Evolutionary conservation across 2,888 invertebrate genomes (phyloP).

Genomic region (Erebia epiphron): DNA sequence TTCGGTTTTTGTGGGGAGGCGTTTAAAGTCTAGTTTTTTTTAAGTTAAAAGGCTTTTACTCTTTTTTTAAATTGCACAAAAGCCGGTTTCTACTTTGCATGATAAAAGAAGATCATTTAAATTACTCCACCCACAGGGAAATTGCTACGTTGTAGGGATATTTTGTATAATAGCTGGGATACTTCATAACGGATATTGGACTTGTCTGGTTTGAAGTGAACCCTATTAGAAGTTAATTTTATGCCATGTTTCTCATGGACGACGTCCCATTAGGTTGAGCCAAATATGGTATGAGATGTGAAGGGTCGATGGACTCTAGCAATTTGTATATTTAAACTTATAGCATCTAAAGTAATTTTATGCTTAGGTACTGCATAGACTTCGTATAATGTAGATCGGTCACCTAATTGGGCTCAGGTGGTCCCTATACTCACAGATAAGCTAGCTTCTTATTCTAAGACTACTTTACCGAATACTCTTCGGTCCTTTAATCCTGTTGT

Average conservation of each 20-base stretch:
- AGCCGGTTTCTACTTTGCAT: background rate
- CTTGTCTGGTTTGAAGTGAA: slow-evolving; percentile 17
- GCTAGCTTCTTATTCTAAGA: too few relatives aligned
- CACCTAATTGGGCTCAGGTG: too few relatives aligned
- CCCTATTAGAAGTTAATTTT: slow-evolving; percentile 34
- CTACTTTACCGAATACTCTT: background rate
- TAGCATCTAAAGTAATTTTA: background rate
- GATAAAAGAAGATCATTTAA: background rate
- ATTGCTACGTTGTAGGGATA: slow-evolving; percentile 3
- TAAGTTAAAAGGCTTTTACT: background rate
- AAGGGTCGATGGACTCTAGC: slow-evolving; percentile 29
- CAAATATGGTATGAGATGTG: slow-evolving; percentile 31
- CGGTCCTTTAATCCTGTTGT: too few relatives aligned
- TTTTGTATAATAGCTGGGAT: slow-evolving; percentile 21
- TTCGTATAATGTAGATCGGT: too few relatives aligned
- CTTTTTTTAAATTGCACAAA: background rate
- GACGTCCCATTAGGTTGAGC: slow-evolving; percentile 34
- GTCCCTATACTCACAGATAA: too few relatives aligned
- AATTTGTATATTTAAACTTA: background rate
- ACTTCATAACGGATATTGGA: slow-evolving; percentile 21
- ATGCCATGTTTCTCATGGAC: slow-evolving; percentile 30
- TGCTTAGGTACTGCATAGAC: background rate
- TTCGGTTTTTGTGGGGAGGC: too few relatives aligned
- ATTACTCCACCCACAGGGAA: slow-evolving; percentile 4
- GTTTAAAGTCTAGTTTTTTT: background rate